These are phyloP conservation scores for Phasia obesa DNA, from an alignment of 2,888 invertebrate species.

Conservation along the genomic window DNA sequence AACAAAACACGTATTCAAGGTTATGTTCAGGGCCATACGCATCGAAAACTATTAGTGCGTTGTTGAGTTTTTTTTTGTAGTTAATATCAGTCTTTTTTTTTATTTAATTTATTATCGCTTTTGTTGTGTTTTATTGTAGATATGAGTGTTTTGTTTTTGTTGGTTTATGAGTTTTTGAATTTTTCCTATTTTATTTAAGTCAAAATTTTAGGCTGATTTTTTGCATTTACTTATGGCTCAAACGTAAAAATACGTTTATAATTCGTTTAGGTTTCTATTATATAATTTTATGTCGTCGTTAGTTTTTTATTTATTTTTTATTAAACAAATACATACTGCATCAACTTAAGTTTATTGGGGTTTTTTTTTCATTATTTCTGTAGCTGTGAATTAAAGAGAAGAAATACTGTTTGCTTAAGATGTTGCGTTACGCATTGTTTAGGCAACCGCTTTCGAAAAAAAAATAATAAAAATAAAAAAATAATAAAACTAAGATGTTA, in stretches of 20 bases:
- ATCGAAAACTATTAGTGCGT: conserved; percentile 71
- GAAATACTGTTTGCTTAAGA: conserved; percentile 1
- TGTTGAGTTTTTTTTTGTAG: conserved; percentile 45
- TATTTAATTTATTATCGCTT: not conserved
- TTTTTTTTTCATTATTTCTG: conserved; percentile 22
- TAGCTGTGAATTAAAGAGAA: conserved; percentile 22
- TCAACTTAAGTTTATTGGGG: too few species aligned
- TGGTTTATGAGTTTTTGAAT: too few species aligned
- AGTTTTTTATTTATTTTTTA: too few species aligned
- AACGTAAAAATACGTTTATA: too few species aligned
- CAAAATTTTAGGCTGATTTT: too few species aligned
- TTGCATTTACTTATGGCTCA: too few species aligned
- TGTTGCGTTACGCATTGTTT: conserved; percentile 53
- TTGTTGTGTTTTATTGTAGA: conserved; percentile 20
- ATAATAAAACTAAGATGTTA: not conserved
- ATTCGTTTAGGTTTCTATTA: too few species aligned
- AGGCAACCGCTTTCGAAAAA: conserved; percentile 32
- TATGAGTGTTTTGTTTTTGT: not conserved
- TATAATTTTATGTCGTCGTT: too few species aligned
- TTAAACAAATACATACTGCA: not conserved
- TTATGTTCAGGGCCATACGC: conserved; percentile 80
- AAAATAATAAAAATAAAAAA: too few species aligned
- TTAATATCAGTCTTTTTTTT: conserved; percentile 11
- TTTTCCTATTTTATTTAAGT: too few species aligned
- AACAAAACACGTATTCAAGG: conserved; percentile 75